Conservation (phyloP, 2,113 vertebrate genomes). For the Marmota flaviventris region DNA sequence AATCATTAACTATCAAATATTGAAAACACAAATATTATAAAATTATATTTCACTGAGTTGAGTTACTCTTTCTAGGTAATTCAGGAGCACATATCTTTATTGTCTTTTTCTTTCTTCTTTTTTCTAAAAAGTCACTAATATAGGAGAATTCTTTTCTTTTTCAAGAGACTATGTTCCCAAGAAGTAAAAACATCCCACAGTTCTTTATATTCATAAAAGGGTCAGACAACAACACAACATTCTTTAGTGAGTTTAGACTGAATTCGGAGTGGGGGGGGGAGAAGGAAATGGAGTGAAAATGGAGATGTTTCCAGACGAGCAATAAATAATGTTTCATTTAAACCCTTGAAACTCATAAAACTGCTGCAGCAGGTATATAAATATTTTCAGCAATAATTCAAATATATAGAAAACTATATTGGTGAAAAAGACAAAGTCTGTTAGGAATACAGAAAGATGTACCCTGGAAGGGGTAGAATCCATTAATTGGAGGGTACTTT, state of each 20-base stretch:
- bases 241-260: neutral
- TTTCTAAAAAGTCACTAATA: neutral
- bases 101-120: neutral
- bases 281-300: neutral
- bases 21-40: slow-evolving; percentile 21
- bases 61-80: neutral
- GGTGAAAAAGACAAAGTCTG: neutral
- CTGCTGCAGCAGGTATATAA: neutral
- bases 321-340: neutral
- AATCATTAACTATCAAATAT: slow-evolving; percentile 3
- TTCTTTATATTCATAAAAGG: neutral
- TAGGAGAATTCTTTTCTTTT: neutral
- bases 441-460: neutral
- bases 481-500: neutral
- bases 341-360: neutral
- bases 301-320: neutral
- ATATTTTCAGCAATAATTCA: slow-evolving; percentile 13
- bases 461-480: neutral
- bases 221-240: neutral
- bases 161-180: neutral
- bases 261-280: neutral
- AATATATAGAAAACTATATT: neutral
- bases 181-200: neutral
- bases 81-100: neutral
- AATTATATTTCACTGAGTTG: neutral